Base-by-base conservation (phyloP, 2,797 vertebrate genomes). In the Lagorchestes hirsutus region DNA sequence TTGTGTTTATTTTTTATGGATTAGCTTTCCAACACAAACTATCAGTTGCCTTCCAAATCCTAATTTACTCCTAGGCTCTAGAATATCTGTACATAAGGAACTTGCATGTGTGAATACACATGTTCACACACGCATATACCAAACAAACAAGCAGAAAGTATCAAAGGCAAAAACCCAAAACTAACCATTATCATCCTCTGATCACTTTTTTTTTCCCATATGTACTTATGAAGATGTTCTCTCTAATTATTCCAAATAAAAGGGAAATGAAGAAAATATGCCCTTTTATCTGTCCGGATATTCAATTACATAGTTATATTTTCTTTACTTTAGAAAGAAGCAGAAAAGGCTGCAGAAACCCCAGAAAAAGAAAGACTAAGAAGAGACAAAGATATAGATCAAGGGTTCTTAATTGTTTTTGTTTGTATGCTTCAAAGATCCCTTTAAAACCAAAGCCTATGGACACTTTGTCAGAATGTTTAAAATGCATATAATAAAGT, bases 21-120 rank as follows among this genome's bases (percentile, higher is more conserved):
- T 95, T 96, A 95, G n/a, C 93, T 98, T 98, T 97, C 54, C 91
- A 95, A 94, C n/a, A 95, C 5, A 96, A 98, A 96, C 27, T 95
- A 22, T 96, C 87, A 94, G 52, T 59, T 95, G 5, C 29, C 8
- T 96, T 97, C 22, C 27, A 95, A 94, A 98, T 28, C 94, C 16
- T 1, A 96, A 91, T 95, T 93, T 67, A 2, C 16, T 97, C 91
- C 40, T n/a, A 13, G 14, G 46, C n/a, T 59, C 52, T 59, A 62
- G 22, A 12, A 90, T 97, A 97, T 96, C 95, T 96, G 95, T 97
- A 11, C 56, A 55, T 3, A 54, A 93, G 95, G 96, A 74, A 95
- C 96, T 9, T 9, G 18, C 18, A 0, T 24, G 62, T 74, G 16
- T 4, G 4, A n/a, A 40, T 5, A 18, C 62, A 67, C 62, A 67